A percentile compares a stretch with the other conserved stretches of the same genome.
phyloP scores from a whole-genome alignment of 2,888 invertebrate species.

The Drosophila kambysellisi region DNA sequence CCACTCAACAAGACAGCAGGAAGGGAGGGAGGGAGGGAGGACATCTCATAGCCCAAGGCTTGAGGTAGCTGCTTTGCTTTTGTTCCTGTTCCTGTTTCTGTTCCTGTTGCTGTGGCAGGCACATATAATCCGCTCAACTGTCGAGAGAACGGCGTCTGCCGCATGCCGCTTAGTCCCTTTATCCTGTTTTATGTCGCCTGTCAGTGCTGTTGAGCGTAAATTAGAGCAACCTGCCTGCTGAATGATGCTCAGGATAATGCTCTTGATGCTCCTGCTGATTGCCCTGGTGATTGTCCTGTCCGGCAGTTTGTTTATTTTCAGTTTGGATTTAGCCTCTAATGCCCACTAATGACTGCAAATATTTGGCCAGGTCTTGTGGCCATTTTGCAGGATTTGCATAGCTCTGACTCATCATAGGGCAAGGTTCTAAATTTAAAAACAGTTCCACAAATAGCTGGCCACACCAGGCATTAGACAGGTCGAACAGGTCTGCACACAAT shows the following conservation, averaged over 20 bases:
- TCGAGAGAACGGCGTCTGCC: conserved; percentile 39
- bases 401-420: conserved; percentile 57
- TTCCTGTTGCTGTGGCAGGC: conserved; percentile 31
- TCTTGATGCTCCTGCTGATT: conserved; percentile 7
- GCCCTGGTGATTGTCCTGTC: conserved; percentile 6
- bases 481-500: conserved; percentile 63
- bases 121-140: conserved; percentile 71
- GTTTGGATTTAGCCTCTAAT: conserved; percentile 58
- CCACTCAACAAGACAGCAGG: conserved; percentile 5
- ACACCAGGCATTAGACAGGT: conserved; percentile 32
- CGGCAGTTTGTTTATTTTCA: conserved; percentile 36
- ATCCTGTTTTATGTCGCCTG: conserved; percentile 75
- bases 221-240: conserved; percentile 71
- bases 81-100: conserved; percentile 15
- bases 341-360: conserved; percentile 73
- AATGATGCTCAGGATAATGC: conserved; percentile 6
- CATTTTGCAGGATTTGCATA: conserved; percentile 42
- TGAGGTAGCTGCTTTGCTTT: neutral
- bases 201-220: conserved; percentile 48
- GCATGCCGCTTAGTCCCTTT: conserved; percentile 57
- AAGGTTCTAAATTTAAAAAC: conserved; percentile 57
- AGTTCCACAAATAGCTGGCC: conserved; percentile 52
- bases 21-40: neutral
- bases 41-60: conserved; percentile 5
- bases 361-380: conserved; percentile 51